Base-by-base conservation (phyloP, 2,797 vertebrate genomes). In the Chaenodraco wilsoni region DNA sequence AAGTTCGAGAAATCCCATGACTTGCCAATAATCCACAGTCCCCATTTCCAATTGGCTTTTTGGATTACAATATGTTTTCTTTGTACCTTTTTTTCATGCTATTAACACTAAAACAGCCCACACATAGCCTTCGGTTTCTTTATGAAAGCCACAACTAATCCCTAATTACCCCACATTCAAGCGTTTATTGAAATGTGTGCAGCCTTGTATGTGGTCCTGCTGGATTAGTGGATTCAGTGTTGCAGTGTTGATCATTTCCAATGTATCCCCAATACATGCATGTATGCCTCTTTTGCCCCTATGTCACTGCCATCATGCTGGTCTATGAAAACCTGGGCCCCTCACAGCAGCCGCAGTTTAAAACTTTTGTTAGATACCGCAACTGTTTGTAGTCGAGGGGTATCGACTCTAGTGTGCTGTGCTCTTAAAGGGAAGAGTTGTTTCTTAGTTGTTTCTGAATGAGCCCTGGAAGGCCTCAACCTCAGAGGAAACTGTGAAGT, bases 1-100 rank as follows among this genome's bases (percentile, higher is more conserved):
- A 86, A 85, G 81, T 91, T 89, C 57, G 48, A 72, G 74, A 81
- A 82, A 88, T 94, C 94, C 90, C 92, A 90, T 95, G 94, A 93
- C 91, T 92, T 75, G 61, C 74, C 74, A 78, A 79, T 92, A 95
- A 93, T 94, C 92, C 91, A 74, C 68, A 65, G 62, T 76, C 65
- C 73, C 59, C 49, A 41, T 65, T 86, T 85, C 74, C 72, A 87
- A 76, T 82, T 87, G 72, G 81, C 69, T 78, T 79, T 82, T 81
- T 85, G 73, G 65, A 91, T 81, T 85, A 92, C 89, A 91, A 86
- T 78, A 71, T 84, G 76, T 92, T 93, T 90, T 85, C 87, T 84
- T 90, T 91, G 71, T 85, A 72, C 69, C 66, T 78, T 93, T 89
- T 89, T 78, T 70, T 87, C 65, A 70, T 70, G 64, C 74, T 61